Conservation (phyloP, 2,797 vertebrate species). For the Mormyrops boulengeri region DNA sequence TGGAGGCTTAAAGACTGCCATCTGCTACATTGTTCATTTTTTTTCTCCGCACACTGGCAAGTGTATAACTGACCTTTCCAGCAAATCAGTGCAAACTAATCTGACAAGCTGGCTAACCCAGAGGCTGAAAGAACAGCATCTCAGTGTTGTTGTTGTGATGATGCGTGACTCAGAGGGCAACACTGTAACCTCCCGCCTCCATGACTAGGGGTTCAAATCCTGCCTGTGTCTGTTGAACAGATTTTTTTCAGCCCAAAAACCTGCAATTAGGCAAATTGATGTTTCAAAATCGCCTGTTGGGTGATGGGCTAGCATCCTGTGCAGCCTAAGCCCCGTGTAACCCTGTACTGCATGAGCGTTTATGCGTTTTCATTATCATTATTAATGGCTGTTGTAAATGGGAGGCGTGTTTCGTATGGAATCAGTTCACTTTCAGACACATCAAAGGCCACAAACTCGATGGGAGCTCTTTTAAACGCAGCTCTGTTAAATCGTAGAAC, state of each 20-base stretch:
- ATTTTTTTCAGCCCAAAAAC: not conserved
- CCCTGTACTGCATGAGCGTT: not conserved
- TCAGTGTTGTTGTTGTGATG: not conserved
- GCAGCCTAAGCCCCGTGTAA: not conserved
- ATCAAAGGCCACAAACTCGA: not conserved
- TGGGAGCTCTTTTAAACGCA: not conserved
- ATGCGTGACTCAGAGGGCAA: not conserved
- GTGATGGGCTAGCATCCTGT: not conserved
- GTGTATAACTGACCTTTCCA: not conserved
- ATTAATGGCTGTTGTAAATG: conserved; percentile 1
- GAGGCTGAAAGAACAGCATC: not conserved
- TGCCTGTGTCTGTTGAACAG: not conserved
- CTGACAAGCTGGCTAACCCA: not conserved
- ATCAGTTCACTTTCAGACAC: not conserved
- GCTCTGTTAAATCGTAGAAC: conserved; percentile 8
- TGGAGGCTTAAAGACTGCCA: not conserved
- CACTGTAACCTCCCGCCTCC: not conserved
- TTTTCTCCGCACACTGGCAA: not conserved
- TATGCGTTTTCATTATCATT: not conserved
- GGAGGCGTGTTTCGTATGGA: not conserved
- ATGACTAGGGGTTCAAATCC: not conserved
- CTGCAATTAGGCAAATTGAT: not conserved
- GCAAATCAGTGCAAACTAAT: not conserved
- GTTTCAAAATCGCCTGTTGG: not conserved
- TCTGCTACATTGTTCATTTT: not conserved